Evolutionary conservation across 1,140 invertebrate species (phyloP).

Genomic region (Ips nitidus): DNA sequence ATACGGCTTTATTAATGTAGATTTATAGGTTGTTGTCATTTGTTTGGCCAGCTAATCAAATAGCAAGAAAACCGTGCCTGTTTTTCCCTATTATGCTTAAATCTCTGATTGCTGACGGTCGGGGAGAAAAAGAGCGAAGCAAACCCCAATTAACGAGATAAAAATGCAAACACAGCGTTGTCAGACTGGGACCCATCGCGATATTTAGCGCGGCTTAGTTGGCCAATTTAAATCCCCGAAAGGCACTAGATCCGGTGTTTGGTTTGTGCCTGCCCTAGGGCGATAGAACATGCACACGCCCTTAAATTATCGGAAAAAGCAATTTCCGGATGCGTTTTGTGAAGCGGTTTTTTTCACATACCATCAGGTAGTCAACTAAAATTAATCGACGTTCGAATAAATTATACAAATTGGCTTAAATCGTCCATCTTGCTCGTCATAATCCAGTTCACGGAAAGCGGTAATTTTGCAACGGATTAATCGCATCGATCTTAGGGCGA

Average conservation of each 20-base stretch:
- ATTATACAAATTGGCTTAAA: constrained; percentile 1
- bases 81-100: constrained; percentile 41
- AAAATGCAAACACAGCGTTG: constrained; percentile 32
- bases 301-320: constrained; percentile 50
- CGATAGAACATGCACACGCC: constrained; percentile 48
- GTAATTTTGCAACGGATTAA: constrained; percentile 13
- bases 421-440: background rate
- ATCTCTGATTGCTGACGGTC: background rate
- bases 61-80: constrained; percentile 47
- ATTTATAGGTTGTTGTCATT: constrained; percentile 49
- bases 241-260: constrained; percentile 48
- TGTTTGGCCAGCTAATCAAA: constrained; percentile 45
- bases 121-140: background rate
- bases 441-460: constrained; percentile 2
- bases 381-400: background rate
- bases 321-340: constrained; percentile 40
- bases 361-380: too few relatives aligned
- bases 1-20: constrained; percentile 50
- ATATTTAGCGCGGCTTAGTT: constrained; percentile 45
- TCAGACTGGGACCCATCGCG: constrained; percentile 15
- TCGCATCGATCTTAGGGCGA: constrained; percentile 4
- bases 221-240: constrained; percentile 49
- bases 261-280: constrained; percentile 47
- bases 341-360: too few relatives aligned
- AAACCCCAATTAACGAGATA: constrained; percentile 28